Conservation (phyloP, 2,113 vertebrate genomes). For the Nesoenas mayeri region DNA sequence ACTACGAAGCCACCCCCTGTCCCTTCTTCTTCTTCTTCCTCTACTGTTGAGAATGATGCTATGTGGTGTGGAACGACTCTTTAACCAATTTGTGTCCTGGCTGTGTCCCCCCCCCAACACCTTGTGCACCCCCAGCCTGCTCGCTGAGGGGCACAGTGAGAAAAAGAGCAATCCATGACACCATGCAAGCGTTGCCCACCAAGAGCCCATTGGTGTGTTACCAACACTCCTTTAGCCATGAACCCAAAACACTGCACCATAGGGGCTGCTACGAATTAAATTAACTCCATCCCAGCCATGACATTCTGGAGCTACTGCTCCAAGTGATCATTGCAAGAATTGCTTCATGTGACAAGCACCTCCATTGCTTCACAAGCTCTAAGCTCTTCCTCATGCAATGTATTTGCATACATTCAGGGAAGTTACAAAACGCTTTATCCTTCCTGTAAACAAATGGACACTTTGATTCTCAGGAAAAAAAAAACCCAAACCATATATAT, state of each 20-base stretch:
- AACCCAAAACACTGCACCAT: background rate
- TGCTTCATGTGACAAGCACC: fast-evolving
- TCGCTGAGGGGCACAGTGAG: background rate
- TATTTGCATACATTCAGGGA: background rate
- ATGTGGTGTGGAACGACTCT: background rate
- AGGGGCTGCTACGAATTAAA: background rate
- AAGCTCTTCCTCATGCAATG: background rate
- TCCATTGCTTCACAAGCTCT: background rate
- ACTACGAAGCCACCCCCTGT: background rate
- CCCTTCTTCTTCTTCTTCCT: background rate
- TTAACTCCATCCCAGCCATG: background rate
- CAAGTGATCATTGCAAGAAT: background rate
- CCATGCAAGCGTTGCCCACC: background rate
- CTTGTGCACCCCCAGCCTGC: background rate
- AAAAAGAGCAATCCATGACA: background rate
- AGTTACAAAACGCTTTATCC: background rate
- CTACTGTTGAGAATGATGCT: background rate
- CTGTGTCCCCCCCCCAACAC: background rate
- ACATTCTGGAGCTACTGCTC: background rate
- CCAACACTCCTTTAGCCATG: background rate
- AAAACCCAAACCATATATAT: background rate
- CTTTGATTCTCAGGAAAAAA: background rate
- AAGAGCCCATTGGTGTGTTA: background rate
- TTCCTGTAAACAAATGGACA: background rate
- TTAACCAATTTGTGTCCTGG: background rate